These are phyloP conservation scores for Coccyzus lansbergi DNA, from an alignment of 2,797 vertebrate genomes.

Conservation along the genomic window DNA sequence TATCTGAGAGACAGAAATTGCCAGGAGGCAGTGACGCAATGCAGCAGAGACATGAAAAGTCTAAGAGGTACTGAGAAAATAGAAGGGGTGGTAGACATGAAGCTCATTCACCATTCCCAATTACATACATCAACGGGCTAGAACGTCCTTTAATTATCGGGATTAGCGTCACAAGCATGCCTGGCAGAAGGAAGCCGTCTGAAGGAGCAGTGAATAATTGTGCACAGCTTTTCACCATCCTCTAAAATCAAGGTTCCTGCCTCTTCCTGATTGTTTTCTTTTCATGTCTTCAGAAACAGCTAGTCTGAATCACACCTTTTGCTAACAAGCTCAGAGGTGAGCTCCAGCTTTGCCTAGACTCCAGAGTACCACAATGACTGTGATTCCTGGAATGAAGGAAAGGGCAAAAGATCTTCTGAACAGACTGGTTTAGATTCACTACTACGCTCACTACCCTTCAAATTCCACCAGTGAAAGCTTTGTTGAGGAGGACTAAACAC, in stretches of 20 bases:
- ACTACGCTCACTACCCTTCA: neutral
- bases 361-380: neutral
- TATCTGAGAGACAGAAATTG: slow-evolving; percentile 23
- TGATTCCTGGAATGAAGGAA: neutral
- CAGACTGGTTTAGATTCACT: neutral
- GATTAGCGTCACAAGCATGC: neutral
- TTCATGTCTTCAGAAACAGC: neutral
- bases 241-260: neutral
- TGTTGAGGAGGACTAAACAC: neutral
- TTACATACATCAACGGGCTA: neutral
- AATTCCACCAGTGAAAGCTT: neutral
- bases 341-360: neutral
- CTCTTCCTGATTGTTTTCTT: neutral
- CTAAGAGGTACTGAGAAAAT: slow-evolving; percentile 34
- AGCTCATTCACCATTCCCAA: neutral
- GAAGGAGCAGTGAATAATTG: neutral
- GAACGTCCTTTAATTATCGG: slow-evolving; percentile 1
- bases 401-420: neutral
- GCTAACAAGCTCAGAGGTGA: neutral
- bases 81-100: neutral
- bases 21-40: slow-evolving; percentile 53
- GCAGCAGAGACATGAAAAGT: slow-evolving; percentile 32
- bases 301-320: neutral
- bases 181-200: neutral
- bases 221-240: neutral